Evolutionary conservation across 2,113 vertebrate species (phyloP).

Genomic region (Caloenas nicobarica): DNA sequence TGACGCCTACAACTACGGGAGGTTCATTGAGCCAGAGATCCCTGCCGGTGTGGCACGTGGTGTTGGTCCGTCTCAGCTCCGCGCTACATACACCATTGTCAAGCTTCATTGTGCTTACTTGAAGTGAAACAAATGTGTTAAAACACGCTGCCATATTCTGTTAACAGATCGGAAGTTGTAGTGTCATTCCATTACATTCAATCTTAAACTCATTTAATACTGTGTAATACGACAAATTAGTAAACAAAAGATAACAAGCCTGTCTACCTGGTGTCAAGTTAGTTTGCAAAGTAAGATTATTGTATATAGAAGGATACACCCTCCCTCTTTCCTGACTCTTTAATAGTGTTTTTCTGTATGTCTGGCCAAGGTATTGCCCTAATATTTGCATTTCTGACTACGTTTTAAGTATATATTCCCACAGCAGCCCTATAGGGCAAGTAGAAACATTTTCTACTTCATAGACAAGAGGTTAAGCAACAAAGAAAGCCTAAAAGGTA

Average conservation of each 20-base stretch:
- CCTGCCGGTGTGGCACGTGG: background rate
- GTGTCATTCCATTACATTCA: background rate
- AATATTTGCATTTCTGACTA: background rate
- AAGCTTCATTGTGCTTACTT: background rate
- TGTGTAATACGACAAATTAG: background rate
- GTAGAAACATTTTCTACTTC: background rate
- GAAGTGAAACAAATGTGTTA: background rate
- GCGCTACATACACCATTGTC: background rate
- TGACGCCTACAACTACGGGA: background rate
- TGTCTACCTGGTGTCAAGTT: background rate
- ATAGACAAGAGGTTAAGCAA: background rate
- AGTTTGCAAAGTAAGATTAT: background rate
- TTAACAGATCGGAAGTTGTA: background rate
- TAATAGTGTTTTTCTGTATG: background rate
- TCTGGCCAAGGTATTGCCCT: background rate
- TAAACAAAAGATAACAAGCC: background rate
- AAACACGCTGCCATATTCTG: background rate
- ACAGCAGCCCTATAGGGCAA: background rate
- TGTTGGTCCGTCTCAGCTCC: background rate
- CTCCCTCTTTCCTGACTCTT: background rate
- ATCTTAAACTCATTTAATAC: background rate
- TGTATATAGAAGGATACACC: background rate
- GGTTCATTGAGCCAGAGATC: background rate
- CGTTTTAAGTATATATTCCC: rapidly evolving
- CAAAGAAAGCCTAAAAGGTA: background rate